phyloP scores from a whole-genome alignment of 2,113 vertebrate species.

The Echinops telfairi region DNA sequence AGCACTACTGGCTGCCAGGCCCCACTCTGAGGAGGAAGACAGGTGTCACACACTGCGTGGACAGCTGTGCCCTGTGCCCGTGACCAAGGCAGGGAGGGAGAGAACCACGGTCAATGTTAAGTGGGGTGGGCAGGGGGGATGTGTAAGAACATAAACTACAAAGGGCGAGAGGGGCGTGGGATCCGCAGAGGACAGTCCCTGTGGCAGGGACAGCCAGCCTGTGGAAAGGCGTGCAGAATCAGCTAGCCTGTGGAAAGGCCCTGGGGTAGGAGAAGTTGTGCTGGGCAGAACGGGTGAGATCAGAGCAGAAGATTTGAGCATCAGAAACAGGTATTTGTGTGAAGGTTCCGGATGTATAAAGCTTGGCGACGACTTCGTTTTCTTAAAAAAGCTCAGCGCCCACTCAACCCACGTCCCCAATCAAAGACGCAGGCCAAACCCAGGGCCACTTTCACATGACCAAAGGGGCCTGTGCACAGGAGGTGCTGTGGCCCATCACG shows the following conservation, averaged over 20 bases:
- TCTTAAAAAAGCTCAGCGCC: background rate
- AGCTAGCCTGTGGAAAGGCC: background rate
- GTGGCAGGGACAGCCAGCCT: background rate
- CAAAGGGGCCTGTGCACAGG: background rate
- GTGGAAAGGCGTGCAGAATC: background rate
- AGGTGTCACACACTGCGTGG: no score
- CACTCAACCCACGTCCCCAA: accelerated
- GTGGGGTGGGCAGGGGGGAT: background rate
- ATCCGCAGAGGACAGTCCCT: accelerated
- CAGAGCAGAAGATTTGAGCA: background rate
- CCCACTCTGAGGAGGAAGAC: background rate
- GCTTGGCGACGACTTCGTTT: background rate
- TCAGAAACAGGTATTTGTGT: background rate
- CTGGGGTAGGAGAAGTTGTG: background rate
- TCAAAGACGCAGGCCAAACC: background rate
- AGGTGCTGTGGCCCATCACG: background rate
- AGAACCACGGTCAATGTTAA: background rate
- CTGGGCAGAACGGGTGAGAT: background rate
- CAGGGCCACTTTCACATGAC: background rate
- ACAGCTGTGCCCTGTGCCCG: accelerated
- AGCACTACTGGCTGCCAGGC: background rate
- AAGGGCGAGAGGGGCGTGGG: accelerated
- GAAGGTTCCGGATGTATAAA: background rate
- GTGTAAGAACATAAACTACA: background rate
- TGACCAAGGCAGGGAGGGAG: accelerated